phyloP scores from a whole-genome alignment of 2,888 invertebrate species.

The Rhingia rostrata region DNA sequence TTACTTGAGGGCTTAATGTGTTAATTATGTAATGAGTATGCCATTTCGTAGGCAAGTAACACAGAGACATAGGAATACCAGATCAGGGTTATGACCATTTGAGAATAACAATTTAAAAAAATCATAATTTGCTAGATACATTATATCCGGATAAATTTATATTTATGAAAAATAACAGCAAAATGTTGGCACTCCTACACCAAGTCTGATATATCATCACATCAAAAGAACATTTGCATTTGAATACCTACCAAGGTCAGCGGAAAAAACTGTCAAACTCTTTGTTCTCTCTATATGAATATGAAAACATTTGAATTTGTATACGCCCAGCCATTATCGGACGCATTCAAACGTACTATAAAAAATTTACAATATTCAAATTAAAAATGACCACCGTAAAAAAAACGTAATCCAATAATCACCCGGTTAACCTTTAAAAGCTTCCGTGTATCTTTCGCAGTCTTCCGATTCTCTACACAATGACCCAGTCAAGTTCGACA shows the following conservation, averaged over 20 bases:
- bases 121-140: not conserved
- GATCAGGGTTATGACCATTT: not conserved
- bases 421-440: constrained; percentile 56
- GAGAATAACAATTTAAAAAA: constrained; percentile 1
- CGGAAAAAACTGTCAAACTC: constrained; percentile 10
- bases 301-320: not conserved
- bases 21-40: constrained; percentile 76
- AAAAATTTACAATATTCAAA: constrained; percentile 30
- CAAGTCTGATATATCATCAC: not conserved
- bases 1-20: constrained; percentile 76
- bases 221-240: constrained; percentile 22
- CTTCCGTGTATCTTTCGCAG: constrained; percentile 25
- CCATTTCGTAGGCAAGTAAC: constrained; percentile 45
- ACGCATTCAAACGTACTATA: constrained; percentile 39
- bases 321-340: constrained; percentile 9
- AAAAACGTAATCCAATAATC: constrained; percentile 42
- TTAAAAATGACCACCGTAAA: constrained; percentile 26
- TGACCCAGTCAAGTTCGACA: constrained; percentile 42
- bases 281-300: constrained; percentile 2
- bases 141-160: not conserved
- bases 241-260: constrained; percentile 26
- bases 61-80: constrained; percentile 39
- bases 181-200: not conserved
- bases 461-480: not conserved
- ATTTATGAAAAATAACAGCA: not conserved